Conservation (phyloP, 2,113 vertebrate genomes). For the Megatriorchis doriae region DNA sequence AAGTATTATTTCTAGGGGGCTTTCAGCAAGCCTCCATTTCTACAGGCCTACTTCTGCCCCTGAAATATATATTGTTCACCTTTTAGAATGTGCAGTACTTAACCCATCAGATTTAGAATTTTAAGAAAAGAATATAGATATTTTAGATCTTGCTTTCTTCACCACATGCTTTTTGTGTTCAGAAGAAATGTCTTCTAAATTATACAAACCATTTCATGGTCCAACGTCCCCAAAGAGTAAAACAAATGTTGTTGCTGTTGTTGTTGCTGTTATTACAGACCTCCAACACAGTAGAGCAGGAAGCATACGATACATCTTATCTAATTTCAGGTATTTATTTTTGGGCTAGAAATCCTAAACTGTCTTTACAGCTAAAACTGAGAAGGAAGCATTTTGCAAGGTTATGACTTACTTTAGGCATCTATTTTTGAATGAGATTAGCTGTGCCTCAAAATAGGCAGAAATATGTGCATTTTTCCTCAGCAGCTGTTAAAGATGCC, state of each 20-base stretch:
- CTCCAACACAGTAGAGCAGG: not conserved
- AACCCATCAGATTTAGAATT: not conserved
- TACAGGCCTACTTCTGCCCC: not conserved
- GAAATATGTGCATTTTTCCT: not conserved
- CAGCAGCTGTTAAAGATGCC: not conserved
- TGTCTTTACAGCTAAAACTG: not conserved
- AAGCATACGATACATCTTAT: not conserved
- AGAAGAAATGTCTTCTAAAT: not conserved
- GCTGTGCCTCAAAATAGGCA: not conserved
- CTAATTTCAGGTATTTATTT: not conserved
- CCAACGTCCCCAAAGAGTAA: not conserved
- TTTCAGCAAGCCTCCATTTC: not conserved
- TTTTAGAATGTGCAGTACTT: not conserved
- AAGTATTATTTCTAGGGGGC: not conserved
- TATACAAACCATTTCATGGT: not conserved
- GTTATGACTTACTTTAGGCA: not conserved
- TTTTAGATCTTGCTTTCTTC: not conserved
- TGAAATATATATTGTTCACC: not conserved
- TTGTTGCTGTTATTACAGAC: not conserved
- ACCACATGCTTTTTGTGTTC: not conserved
- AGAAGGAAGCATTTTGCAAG: not conserved
- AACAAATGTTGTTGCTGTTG: not conserved
- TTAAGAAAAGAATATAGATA: not conserved
- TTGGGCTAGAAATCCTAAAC: not conserved
- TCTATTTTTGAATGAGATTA: not conserved